Percentiles rank a stretch among this genome's conserved stretches.
phyloP scores from a whole-genome alignment of 2,113 vertebrate genomes.

The Propithecus coquereli region DNA sequence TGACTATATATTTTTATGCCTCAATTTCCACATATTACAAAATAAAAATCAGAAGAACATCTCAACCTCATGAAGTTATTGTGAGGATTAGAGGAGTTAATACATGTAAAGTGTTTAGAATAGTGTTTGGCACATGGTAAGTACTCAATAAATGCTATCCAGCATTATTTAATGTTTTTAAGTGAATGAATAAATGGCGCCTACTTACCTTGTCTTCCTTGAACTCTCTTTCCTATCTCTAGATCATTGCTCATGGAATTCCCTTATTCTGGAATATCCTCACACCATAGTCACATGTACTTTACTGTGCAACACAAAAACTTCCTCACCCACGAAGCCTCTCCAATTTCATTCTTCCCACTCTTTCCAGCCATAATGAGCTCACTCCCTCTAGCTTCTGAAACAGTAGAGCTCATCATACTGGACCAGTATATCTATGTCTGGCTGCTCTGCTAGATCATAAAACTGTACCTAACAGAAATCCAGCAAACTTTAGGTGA shows the following conservation, averaged over 20 bases:
- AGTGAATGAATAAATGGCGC: not conserved
- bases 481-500: not conserved
- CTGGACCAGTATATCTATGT: not conserved
- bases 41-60: not conserved
- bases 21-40: slow-evolving; percentile 28
- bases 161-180: slow-evolving; percentile 33
- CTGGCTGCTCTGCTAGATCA: not conserved
- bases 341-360: not conserved
- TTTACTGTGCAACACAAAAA: slow-evolving; percentile 10
- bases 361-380: not conserved
- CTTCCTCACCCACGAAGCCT: not conserved
- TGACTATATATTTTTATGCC: slow-evolving; percentile 16
- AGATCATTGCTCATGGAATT: not conserved
- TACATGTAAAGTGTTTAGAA: slow-evolving; percentile 4
- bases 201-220: not conserved
- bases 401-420: not conserved
- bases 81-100: not conserved
- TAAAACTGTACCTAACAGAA: not conserved
- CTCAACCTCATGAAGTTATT: not conserved
- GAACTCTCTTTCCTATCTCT: slow-evolving; percentile 1
- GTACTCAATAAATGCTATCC: slow-evolving; percentile 9
- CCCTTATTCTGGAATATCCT: slow-evolving; percentile 26
- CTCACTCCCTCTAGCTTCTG: not conserved
- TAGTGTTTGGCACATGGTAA: not conserved
- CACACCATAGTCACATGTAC: not conserved